Percentiles rank a stretch among this genome's conserved stretches.
Evolutionary conservation across 2,797 vertebrate genomes (phyloP).

Genomic region (Oreonectes daqikongensis): DNA sequence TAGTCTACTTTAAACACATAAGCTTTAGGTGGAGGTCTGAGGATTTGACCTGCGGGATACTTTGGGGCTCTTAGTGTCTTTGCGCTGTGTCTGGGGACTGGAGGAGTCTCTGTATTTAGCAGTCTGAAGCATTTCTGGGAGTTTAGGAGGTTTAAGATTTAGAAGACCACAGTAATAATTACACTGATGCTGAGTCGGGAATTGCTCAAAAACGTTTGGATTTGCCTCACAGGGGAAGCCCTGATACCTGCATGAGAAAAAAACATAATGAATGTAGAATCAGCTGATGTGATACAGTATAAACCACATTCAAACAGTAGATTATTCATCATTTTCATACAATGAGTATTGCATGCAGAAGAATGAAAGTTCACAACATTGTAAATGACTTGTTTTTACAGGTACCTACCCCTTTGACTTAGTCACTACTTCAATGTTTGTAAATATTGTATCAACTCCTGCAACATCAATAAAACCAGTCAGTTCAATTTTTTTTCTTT

Average conservation of each 20-base stretch:
- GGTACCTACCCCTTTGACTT: slow-evolving; percentile 87
- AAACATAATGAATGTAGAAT: background rate
- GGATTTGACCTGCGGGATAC: slow-evolving; percentile 71
- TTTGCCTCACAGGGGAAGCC: slow-evolving; percentile 84
- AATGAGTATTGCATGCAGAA: background rate
- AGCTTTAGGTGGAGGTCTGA: slow-evolving; percentile 9
- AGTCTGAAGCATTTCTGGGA: slow-evolving; percentile 73
- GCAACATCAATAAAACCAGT: slow-evolving; percentile 61
- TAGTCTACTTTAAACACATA: background rate
- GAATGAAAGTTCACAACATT: background rate
- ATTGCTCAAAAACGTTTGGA: slow-evolving; percentile 86
- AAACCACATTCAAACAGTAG: background rate
- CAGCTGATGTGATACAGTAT: background rate
- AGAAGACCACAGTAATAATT: slow-evolving; percentile 88
- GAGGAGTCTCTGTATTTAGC: slow-evolving; percentile 84
- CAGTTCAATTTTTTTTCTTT: too few species aligned
- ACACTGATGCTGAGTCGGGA: slow-evolving; percentile 82
- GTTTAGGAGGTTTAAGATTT: slow-evolving; percentile 79
- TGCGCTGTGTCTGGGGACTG: slow-evolving; percentile 86
- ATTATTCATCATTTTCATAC: background rate
- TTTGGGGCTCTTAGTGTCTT: slow-evolving; percentile 61
- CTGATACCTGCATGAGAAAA: slow-evolving; percentile 82
- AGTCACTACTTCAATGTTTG: slow-evolving; percentile 86
- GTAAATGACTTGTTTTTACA: background rate
- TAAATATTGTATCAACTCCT: slow-evolving; percentile 93